Percentiles rank a stretch among this genome's conserved stretches.
Conservation (phyloP, 1,140 invertebrate species). For the Tribolium castaneum region DNA sequence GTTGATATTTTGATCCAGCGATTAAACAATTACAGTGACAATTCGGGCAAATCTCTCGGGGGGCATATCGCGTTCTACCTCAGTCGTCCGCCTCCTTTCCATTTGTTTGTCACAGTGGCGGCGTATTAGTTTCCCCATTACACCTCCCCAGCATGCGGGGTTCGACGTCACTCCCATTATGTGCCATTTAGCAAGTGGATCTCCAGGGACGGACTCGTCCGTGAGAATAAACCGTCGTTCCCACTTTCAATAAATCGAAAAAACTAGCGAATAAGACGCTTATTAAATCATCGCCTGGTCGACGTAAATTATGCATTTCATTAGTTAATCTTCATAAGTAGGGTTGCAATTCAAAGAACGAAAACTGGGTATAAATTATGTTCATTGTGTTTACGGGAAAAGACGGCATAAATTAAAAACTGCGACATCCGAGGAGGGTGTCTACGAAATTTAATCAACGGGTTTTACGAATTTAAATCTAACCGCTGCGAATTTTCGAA, state of each 20-base stretch:
- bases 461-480: conserved; percentile 21
- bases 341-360: conserved; percentile 53
- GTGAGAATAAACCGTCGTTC: conserved; percentile 26
- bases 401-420: conserved; percentile 32
- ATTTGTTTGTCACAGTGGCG: conserved; percentile 28
- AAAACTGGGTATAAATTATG: conserved; percentile 52
- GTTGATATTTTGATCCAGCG: conserved; percentile 43
- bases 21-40: conserved; percentile 46
- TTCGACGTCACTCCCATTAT: conserved; percentile 42
- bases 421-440: conserved; percentile 24
- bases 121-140: conserved; percentile 28
- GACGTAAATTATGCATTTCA: conserved; percentile 53
- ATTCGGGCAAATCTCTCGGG: conserved; percentile 27
- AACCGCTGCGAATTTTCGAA: conserved; percentile 21
- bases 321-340: conserved; percentile 55
- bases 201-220: conserved; percentile 33
- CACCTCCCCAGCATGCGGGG: neutral
- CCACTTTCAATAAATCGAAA: neutral
- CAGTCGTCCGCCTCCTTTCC: conserved; percentile 22
- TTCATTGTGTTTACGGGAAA: conserved; percentile 26
- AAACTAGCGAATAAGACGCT: neutral
- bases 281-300: conserved; percentile 27
- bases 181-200: conserved; percentile 45
- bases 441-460: conserved; percentile 28
- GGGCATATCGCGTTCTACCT: conserved; percentile 32